Base-by-base conservation (phyloP, 2,113 vertebrate genomes). In the Microtus richardsoni region DNA sequence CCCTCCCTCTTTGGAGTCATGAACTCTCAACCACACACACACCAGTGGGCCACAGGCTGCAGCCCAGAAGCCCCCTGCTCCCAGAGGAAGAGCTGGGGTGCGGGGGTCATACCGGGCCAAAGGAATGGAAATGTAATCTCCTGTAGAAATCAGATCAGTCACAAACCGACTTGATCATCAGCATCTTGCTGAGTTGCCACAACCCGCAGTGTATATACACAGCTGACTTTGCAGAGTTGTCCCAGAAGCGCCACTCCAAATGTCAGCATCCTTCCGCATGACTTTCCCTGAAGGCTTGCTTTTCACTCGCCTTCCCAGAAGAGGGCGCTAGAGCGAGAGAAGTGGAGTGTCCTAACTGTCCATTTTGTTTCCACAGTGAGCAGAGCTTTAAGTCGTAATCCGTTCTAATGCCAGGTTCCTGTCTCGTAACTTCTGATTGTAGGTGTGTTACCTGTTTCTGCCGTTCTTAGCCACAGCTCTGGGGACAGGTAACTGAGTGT, bases 331-430 rank as follows among this genome's bases (percentile, higher is more conserved):
- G 87, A 93, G 94, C 39, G 12, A 95, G 64, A 21, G 66, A 49
- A 73, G 60, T 3, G 73, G 95, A 70, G 84, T 85, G 0, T 60
- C 78, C 94, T 96, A 88, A 95, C 91, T 73, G 44, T 13, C 68
- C 80, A 2, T 88, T 84, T 90, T 86, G 87, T 83, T 91, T 90
- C 39, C 24, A 14, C 80, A 95, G 94, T 94, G 95, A 98, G 95
- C 93, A 90, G 96, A 97, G 97, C 98, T 98, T 98, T 98, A 98
- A 98, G 97, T 98, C 98, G 92, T 98, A 98, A 97, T 97, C 98
- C 98, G 83, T 96, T 97, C 97, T 96, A 97, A 97, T 88, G 94
- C 93, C 97, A 88, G 97, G 91, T 88, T 22, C 85, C 91, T 12
- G 36, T 86, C 96, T 80, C 16, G 74, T 95, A 91, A 82, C 96